phyloP scores from a whole-genome alignment of 2,888 invertebrate species.

The Eledona agricola region DNA sequence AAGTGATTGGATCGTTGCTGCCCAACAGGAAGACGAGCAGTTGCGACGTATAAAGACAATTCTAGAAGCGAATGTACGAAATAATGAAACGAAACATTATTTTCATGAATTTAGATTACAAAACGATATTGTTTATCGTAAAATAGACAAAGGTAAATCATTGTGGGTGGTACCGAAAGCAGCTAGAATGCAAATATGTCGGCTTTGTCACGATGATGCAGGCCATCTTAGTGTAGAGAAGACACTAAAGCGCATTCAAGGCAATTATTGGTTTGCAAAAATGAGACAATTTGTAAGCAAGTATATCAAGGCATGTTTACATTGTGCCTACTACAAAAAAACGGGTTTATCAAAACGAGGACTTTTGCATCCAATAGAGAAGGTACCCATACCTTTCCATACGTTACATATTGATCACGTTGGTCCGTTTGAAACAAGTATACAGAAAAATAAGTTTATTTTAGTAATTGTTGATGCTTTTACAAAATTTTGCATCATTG shows the following conservation, averaged over 20 bases:
- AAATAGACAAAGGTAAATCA: too few species aligned
- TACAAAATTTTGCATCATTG: slow-evolving; percentile 47
- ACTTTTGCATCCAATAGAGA: slow-evolving; percentile 47
- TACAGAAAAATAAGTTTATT: slow-evolving; percentile 42
- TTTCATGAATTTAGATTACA: slow-evolving; percentile 38
- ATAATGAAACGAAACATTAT: slow-evolving; percentile 44
- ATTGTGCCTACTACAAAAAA: slow-evolving; percentile 50
- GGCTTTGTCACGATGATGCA: slow-evolving; percentile 42
- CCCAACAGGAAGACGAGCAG: too few species aligned
- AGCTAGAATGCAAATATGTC: slow-evolving; percentile 38
- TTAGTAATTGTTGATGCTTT: slow-evolving; percentile 47
- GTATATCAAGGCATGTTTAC: slow-evolving; percentile 49
- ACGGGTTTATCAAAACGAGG: slow-evolving; percentile 40
- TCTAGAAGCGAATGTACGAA: slow-evolving; percentile 49
- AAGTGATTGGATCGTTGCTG: too few species aligned
- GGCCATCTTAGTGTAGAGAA: too few species aligned
- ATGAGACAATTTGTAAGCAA: slow-evolving; percentile 46
- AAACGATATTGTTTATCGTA: too few species aligned
- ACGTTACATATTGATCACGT: slow-evolving; percentile 46
- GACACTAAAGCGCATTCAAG: too few species aligned
- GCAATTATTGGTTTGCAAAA: slow-evolving; percentile 43
- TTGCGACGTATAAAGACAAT: slow-evolving; percentile 45
- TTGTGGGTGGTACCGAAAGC: slow-evolving; percentile 35
- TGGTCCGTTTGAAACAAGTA: slow-evolving; percentile 46
- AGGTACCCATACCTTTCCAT: slow-evolving; percentile 30